These are phyloP conservation scores for Henricia sp. DNA, from an alignment of 53 echinoderm and acorn worm species.

Conservation along the genomic window DNA sequence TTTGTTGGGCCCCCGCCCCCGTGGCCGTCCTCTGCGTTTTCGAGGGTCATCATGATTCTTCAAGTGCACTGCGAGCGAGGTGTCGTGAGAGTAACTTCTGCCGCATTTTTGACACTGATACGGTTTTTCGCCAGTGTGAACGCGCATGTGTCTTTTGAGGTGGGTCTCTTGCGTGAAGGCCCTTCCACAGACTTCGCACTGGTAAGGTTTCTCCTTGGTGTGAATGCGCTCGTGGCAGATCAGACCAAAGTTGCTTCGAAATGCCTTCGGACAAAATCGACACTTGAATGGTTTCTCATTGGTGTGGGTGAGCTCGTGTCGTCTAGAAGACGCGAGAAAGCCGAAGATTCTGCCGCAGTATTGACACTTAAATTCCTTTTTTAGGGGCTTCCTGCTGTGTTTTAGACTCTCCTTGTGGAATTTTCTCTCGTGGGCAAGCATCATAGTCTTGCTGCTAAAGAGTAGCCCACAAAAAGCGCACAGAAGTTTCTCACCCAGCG, in stretches of 20 bases:
- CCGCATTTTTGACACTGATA: conserved; percentile 14
- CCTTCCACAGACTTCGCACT: conserved; percentile 1
- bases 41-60: too few species aligned
- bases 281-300: conserved; percentile 26
- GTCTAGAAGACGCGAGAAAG: background rate
- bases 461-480: conserved; percentile 3
- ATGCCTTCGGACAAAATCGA: conserved; percentile 27
- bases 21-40: too few species aligned
- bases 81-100: conserved; percentile 2
- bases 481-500: background rate
- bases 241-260: background rate
- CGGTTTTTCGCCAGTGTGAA: conserved; percentile 32
- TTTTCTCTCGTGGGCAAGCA: background rate
- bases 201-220: background rate
- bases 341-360: conserved; percentile 10
- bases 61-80: background rate
- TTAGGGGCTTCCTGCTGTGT: background rate
- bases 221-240: conserved; percentile 13
- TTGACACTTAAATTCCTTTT: background rate
- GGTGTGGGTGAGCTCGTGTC: conserved; percentile 31
- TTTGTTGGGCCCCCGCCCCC: too few species aligned
- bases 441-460: background rate
- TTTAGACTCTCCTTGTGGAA: background rate
- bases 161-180: conserved; percentile 9
- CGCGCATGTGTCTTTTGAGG: conserved; percentile 17